These are phyloP conservation scores for Tetrao urogallus DNA, from an alignment of 2,113 vertebrate genomes.

Conservation along the genomic window DNA sequence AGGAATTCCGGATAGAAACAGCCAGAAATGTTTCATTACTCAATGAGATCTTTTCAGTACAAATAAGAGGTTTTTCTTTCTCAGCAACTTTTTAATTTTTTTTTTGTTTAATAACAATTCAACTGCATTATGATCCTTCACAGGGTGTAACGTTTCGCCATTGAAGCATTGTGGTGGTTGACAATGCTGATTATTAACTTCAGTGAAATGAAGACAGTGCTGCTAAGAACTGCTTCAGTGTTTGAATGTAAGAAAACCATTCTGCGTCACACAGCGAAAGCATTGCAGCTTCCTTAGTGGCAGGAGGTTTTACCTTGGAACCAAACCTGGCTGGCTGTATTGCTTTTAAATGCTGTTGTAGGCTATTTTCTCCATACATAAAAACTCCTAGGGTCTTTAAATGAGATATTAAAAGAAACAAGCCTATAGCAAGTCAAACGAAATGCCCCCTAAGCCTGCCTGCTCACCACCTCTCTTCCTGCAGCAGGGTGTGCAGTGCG, in stretches of 20 bases:
- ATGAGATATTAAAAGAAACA: constrained; percentile 55
- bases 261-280: background rate
- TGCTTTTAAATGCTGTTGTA: constrained; percentile 53
- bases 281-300: background rate
- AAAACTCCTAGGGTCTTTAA: constrained; percentile 49
- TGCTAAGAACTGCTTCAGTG: background rate
- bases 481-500: background rate
- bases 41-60: background rate
- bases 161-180: constrained; percentile 18
- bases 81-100: background rate
- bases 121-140: background rate
- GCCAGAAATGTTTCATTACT: background rate
- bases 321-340: constrained; percentile 44
- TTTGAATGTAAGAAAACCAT: background rate
- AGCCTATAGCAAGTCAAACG: constrained; percentile 36
- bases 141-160: constrained; percentile 7
- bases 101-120: constrained; percentile 9
- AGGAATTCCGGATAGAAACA: background rate
- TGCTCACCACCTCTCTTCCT: constrained; percentile 38
- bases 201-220: background rate
- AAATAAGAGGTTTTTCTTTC: constrained; percentile 3
- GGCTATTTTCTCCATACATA: constrained; percentile 56
- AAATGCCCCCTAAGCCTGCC: constrained; percentile 33
- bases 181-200: background rate
- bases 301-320: constrained; percentile 20